Evolutionary conservation across 1,140 invertebrate genomes (phyloP).

Genomic region (silkworm (Bombyx mori)): DNA sequence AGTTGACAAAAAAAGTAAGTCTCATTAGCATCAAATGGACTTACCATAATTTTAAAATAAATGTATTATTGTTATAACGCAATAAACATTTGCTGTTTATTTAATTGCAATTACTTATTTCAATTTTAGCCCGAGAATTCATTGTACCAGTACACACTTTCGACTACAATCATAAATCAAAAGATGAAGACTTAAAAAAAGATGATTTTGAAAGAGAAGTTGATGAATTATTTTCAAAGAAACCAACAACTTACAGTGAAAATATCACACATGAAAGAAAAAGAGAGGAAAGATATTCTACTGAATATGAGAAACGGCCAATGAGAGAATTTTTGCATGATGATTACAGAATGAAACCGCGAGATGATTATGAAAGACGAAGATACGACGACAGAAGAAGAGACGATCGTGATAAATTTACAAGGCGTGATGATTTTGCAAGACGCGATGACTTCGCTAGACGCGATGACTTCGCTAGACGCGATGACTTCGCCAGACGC

Average conservation of each 20-base stretch:
- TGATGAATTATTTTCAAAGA: slow-evolving; percentile 44
- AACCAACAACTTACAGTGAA: slow-evolving; percentile 27
- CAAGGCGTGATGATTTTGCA: slow-evolving; percentile 26
- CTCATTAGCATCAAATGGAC: too few species aligned
- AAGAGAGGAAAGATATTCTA: slow-evolving; percentile 14
- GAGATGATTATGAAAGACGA: slow-evolving; percentile 33
- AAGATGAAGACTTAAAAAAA: slow-evolving; percentile 42
- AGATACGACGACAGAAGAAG: slow-evolving; percentile 24
- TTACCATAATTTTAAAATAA: too few species aligned
- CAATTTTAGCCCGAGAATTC: slow-evolving; percentile 61
- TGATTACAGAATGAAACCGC: slow-evolving; percentile 23
- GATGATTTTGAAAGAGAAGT: slow-evolving; percentile 53
- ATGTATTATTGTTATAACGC: too few species aligned
- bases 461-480: too few species aligned
- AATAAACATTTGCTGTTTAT: too few species aligned
- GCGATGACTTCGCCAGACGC: too few species aligned
- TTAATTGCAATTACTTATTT: neutral
- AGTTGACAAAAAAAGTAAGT: too few species aligned
- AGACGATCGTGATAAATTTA: slow-evolving; percentile 47
- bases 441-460: too few species aligned
- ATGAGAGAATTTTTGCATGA: slow-evolving; percentile 23
- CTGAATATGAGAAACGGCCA: slow-evolving; percentile 30
- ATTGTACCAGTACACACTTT: slow-evolving; percentile 73
- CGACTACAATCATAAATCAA: slow-evolving; percentile 74
- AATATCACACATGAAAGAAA: slow-evolving; percentile 14